Conservation (phyloP, 2,113 vertebrate genomes). For the Dromiciops gliroides region DNA sequence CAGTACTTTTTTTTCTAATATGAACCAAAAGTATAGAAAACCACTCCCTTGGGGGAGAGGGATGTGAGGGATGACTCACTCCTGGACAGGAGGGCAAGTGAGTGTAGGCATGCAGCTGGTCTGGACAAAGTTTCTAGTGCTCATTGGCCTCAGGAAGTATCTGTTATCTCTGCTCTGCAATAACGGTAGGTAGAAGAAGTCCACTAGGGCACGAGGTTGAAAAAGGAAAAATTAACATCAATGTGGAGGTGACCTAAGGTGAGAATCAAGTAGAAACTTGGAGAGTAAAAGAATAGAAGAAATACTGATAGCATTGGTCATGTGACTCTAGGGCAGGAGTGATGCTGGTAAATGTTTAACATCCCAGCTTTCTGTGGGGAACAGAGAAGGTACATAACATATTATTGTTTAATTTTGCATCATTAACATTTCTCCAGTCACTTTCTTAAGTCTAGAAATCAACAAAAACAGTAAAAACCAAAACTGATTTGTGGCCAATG, state of each 20-base stretch:
- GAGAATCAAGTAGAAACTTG: background rate
- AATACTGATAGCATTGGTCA: background rate
- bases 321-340: no score
- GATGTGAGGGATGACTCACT: no score
- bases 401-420: background rate
- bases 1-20: no score
- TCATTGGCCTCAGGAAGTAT: no score
- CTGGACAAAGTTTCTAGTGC: no score
- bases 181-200: no score
- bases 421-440: background rate
- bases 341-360: background rate
- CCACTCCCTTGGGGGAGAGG: no score
- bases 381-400: background rate
- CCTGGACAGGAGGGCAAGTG: no score
- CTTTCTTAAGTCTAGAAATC: background rate
- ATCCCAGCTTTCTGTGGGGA: background rate
- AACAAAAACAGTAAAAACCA: background rate
- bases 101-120: no score
- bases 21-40: no score
- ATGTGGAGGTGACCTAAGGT: background rate
- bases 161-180: no score
- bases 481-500: background rate
- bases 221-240: background rate
- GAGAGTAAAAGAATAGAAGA: background rate
- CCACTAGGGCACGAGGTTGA: background rate